Evolutionary conservation across 2,113 vertebrate species (phyloP), one percentile per base, ranked within the genome.

Genomic region (Fregata magnificens): DNA sequence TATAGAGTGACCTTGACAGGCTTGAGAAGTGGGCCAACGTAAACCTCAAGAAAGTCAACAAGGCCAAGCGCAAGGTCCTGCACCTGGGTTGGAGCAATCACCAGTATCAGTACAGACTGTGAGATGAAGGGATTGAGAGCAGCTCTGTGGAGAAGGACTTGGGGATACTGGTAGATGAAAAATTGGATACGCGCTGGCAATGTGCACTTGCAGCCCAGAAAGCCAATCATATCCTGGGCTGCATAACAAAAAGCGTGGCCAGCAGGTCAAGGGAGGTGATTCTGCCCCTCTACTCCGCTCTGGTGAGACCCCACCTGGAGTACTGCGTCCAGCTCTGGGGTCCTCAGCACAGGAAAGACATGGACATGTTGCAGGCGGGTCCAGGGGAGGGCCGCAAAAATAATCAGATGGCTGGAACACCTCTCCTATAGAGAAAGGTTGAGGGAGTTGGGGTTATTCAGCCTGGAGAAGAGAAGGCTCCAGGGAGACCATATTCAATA

Each of bases 301-400:
- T 65, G 0, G 0, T 65, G 53, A 80, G 16, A 45, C 9, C 7
- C 5, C 20, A 45, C 6, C 10, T 56, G 59, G 14, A 26, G 4
- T 77, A 4, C 10, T 73, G 5, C 1, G 0, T 45, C 21, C 25
- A 31, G 25, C 5, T 65, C 24, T 52, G 9, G 13, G 2, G 2
- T 15, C 13, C 9, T 34, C 42, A 87, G 7, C 5, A 70, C 4
- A 52, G 9, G 20, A 78, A 24, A 29, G 29, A n/a, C 9, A 24
- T 7, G 19, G 29, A 49, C 3, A 2, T 65, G 3, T 31, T 56
- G 38, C 31, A 78, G 7, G 7, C 0, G 1, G 8, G 8, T 70
- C 28, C 21, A 58, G 32, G 52, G 28, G 32, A 76, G 28, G 7
- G 13, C 1, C 28, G 29, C 5, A 3, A 50, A 56, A 24, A 34